Percentiles rank a stretch among this genome's conserved stretches.
These are phyloP conservation scores for Taenaris catops DNA, from an alignment of 2,888 invertebrate genomes.

Conservation along the genomic window DNA sequence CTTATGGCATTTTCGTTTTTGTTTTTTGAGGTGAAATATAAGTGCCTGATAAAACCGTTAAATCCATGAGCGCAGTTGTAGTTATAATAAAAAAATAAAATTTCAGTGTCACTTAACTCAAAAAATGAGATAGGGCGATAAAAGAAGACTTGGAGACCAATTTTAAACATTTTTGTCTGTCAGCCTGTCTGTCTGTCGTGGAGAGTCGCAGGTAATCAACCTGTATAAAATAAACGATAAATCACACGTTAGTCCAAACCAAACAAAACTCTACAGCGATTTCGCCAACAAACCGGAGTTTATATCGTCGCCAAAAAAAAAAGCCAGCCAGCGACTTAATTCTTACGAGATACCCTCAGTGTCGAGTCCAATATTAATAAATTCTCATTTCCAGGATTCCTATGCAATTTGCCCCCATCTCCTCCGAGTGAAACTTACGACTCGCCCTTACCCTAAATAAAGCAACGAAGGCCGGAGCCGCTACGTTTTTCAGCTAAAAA, in stretches of 20 bases:
- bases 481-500: slow-evolving; percentile 44
- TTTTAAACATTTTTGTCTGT: no score
- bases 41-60: no score
- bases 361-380: slow-evolving; percentile 73
- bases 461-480: slow-evolving; percentile 37
- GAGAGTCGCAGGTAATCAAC: no score
- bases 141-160: no score
- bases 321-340: slow-evolving; percentile 56
- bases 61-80: no score
- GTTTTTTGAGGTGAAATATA: no score
- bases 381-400: slow-evolving; percentile 72
- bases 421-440: slow-evolving; percentile 67
- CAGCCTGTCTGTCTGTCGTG: no score
- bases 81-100: no score
- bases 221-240: no score
- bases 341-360: slow-evolving; percentile 42
- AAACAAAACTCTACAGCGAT: not conserved
- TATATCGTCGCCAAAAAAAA: slow-evolving; percentile 41
- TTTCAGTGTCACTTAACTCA: no score
- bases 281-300: slow-evolving; percentile 19
- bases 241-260: not conserved
- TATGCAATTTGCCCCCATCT: slow-evolving; percentile 68
- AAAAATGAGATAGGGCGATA: no score
- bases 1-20: no score
- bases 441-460: slow-evolving; percentile 61